A percentile compares a stretch with the other conserved stretches of the same genome.
These are phyloP conservation scores for Marmota flaviventris DNA, from an alignment of 2,113 vertebrate species.

Conservation along the genomic window DNA sequence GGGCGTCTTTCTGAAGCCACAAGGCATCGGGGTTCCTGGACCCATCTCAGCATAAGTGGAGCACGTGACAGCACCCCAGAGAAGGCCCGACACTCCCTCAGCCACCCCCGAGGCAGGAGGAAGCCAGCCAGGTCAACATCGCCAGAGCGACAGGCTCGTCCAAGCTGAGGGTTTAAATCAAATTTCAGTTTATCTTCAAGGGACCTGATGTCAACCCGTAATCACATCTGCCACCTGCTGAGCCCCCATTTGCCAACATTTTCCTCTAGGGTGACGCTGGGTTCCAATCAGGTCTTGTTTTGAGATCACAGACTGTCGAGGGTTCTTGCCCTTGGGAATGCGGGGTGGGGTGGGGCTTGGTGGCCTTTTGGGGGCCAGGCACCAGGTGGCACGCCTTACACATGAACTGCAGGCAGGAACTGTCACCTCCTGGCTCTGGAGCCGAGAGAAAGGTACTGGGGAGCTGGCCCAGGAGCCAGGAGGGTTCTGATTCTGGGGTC, in stretches of 20 bases:
- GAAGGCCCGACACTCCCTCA: background rate
- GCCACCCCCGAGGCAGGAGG: too few species aligned
- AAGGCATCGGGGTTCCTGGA: background rate
- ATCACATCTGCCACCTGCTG: background rate
- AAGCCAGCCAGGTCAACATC: background rate
- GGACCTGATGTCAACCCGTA: too few species aligned
- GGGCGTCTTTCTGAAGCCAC: background rate
- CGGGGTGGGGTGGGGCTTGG: fast-evolving
- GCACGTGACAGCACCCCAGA: fast-evolving
- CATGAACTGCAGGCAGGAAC: background rate
- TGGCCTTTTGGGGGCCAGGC: background rate
- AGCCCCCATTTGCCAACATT: background rate
- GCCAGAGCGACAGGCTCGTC: too few species aligned
- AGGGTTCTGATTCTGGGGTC: background rate
- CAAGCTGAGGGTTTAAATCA: background rate
- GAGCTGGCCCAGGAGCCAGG: too few species aligned
- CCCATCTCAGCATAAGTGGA: fast-evolving
- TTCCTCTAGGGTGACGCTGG: background rate
- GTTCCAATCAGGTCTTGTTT: background rate
- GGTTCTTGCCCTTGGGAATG: background rate
- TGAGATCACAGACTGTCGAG: background rate
- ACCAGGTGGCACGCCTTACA: background rate
- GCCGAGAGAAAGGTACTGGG: background rate
- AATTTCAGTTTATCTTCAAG: background rate
- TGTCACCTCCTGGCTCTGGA: background rate